These are phyloP conservation scores for Hemichromis elongatus DNA, from an alignment of 2,113 vertebrate genomes.

Conservation along the genomic window DNA sequence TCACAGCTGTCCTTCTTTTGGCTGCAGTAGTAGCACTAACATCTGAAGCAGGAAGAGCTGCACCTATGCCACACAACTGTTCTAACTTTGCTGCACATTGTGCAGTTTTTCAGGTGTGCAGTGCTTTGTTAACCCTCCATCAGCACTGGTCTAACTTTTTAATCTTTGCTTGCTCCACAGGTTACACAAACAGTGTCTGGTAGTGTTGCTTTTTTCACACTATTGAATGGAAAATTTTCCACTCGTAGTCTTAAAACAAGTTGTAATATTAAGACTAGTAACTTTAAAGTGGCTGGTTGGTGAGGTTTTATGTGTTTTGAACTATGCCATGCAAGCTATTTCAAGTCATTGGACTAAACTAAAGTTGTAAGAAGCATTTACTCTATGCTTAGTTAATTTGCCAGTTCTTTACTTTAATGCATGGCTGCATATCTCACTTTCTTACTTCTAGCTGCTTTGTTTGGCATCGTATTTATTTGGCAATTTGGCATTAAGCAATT, in stretches of 20 bases:
- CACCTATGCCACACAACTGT: background rate
- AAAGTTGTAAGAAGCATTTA: background rate
- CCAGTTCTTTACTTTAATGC: background rate
- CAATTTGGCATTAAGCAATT: conserved; percentile 5
- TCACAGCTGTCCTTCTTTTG: background rate
- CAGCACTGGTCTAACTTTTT: background rate
- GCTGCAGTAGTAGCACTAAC: background rate
- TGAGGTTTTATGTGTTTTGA: background rate
- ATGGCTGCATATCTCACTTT: background rate
- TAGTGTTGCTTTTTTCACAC: background rate
- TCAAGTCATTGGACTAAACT: background rate
- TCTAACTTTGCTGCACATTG: background rate
- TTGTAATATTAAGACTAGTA: background rate
- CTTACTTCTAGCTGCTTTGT: background rate
- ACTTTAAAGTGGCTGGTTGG: background rate
- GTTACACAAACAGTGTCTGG: background rate
- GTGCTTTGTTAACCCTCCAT: background rate
- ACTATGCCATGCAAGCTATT: background rate
- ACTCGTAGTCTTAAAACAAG: background rate
- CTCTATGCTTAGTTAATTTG: background rate
- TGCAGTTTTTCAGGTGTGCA: background rate
- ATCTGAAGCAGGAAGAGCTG: background rate
- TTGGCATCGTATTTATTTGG: background rate
- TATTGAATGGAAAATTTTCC: background rate
- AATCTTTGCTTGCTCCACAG: background rate